Evolutionary conservation across 2,113 vertebrate species (phyloP), one percentile per base, ranked within the genome.

Genomic region (Climacteris rufus): DNA sequence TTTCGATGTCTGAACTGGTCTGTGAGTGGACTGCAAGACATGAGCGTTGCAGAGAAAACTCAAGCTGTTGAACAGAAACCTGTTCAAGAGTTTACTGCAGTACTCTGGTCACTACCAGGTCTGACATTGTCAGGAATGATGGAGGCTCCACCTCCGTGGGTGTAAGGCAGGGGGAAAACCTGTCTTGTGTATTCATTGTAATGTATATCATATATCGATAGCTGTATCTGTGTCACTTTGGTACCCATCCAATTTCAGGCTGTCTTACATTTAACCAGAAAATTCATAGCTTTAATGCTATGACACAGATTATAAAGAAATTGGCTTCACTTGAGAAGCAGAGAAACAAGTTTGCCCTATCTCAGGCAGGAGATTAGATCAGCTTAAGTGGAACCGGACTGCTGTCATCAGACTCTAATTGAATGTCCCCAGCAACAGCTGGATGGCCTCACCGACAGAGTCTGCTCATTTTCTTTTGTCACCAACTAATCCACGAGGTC

Each of bases 291-390:
- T 77, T 76, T 54, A 87, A 77, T 50, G n/a, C n/a, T 59, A 27
- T 57, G n/a, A 79, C 24, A 68, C 3, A 12, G 35, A 53, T 75
- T 52, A 78, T 28, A 77, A 70, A 60, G 60, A 64, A 66, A 53
- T 42, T 47, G 60, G 30, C 57, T 96, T 90, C 53, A 44, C 27
- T 77, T 80, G 30, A 59, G 31, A 76, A 68, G 47, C 59, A 86
- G 53, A 93, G 59, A 63, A 90, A 77, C 71, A 52, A 23, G 9
- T 30, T 22, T 90, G 70, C 25, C 52, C 24, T 81, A 22, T 72
- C 50, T 85, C 52, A 94, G 45, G 47, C 52, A 92, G 57, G n/a
- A 94, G 85, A 90, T 60, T 11, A 93, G 52, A 85, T 78, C 71
- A 84, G 47, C 8, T 56, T 47, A 81, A 60, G 42, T 24, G 63